Evolutionary conservation across 2,113 vertebrate species (phyloP).

Genomic region (Bubo bubo): DNA sequence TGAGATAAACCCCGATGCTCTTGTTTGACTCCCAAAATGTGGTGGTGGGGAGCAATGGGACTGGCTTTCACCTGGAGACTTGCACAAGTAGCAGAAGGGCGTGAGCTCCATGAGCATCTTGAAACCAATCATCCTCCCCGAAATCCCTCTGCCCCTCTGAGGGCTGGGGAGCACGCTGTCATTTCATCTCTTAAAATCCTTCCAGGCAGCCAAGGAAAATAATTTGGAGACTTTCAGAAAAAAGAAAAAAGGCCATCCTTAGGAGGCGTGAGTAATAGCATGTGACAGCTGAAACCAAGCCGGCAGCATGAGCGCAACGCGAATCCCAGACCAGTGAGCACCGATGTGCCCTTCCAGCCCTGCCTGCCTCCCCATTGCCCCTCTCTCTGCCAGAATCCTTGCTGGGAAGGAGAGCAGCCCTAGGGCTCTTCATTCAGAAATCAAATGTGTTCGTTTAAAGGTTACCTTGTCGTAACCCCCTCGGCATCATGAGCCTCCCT

Average conservation of each 20-base stretch:
- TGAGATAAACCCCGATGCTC: neutral
- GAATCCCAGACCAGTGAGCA: rapidly evolving
- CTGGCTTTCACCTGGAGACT: neutral
- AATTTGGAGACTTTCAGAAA: neutral
- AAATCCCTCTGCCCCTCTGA: rapidly evolving
- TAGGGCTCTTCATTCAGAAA: neutral
- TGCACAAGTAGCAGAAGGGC: neutral
- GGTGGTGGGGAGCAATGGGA: neutral
- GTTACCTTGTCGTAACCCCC: rapidly evolving
- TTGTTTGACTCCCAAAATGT: neutral
- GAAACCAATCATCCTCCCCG: neutral
- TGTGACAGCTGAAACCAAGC: neutral
- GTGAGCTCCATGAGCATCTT: neutral
- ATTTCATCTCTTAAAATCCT: neutral
- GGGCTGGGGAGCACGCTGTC: neutral
- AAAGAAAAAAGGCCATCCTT: neutral
- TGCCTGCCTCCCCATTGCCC: neutral
- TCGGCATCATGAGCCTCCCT: rapidly evolving
- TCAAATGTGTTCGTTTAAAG: neutral
- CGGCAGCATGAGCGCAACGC: rapidly evolving
- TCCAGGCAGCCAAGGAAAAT: neutral
- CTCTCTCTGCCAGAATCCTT: rapidly evolving
- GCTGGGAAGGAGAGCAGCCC: neutral
- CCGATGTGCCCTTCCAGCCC: neutral
- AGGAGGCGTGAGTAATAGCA: neutral